Conservation (phyloP, 2,113 vertebrate genomes). For the Bubo bubo region DNA sequence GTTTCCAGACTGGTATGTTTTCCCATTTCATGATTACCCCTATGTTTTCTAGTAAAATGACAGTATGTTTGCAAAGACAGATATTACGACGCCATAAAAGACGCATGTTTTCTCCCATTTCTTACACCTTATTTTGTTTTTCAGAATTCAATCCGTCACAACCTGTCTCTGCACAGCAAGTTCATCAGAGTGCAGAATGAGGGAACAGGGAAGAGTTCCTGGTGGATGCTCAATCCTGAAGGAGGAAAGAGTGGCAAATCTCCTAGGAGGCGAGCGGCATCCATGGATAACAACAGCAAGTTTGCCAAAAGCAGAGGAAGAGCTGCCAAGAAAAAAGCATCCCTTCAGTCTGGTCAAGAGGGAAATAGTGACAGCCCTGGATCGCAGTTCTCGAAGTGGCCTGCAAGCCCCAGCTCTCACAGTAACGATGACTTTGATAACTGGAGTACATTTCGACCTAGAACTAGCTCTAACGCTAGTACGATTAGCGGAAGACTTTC, state of each 20-base stretch:
- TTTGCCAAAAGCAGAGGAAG: constrained; percentile 95
- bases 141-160: constrained; percentile 99
- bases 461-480: constrained; percentile 96
- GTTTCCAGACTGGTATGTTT: not conserved
- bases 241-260: constrained; percentile 97
- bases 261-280: constrained; percentile 90
- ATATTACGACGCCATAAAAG: not conserved
- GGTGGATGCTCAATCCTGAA: constrained; percentile 99
- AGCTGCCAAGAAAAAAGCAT: constrained; percentile 97
- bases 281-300: constrained; percentile 99
- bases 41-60: not conserved
- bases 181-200: constrained; percentile 97
- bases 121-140: constrained; percentile 63
- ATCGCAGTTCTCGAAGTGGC: constrained; percentile 94
- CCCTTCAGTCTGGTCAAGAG: constrained; percentile 90
- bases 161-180: constrained; percentile 96
- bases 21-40: not conserved
- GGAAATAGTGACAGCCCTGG: constrained; percentile 90
- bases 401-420: constrained; percentile 95
- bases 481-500: constrained; percentile 93
- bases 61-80: not conserved
- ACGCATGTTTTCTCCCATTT: not conserved
- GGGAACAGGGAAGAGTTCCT: constrained; percentile 97
- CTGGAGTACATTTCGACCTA: constrained; percentile 93
- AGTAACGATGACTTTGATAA: constrained; percentile 96